Conservation (phyloP, 2,113 vertebrate species). For the Neoarius graeffei region DNA sequence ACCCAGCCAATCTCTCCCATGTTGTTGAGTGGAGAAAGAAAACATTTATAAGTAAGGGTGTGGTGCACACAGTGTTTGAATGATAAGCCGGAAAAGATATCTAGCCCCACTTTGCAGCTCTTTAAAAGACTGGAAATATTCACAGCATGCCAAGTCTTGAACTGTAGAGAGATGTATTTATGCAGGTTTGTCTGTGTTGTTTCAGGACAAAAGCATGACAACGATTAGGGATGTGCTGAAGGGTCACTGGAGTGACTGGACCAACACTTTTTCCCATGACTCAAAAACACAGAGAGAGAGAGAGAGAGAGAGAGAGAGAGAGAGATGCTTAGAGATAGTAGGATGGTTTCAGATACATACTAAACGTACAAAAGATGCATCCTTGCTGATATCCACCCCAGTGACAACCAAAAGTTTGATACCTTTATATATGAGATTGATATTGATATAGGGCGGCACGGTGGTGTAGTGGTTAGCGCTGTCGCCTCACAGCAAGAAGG, state of each 20-base stretch:
- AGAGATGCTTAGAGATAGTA: constrained; percentile 33
- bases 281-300: constrained; percentile 52
- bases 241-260: constrained; percentile 60
- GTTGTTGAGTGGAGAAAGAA: constrained; percentile 22
- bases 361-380: neutral
- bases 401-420: neutral
- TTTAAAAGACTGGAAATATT: constrained; percentile 61
- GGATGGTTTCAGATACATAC: neutral
- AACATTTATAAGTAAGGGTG: constrained; percentile 44
- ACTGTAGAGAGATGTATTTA: constrained; percentile 56
- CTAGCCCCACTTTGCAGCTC: constrained; percentile 47
- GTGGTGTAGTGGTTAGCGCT: no score
- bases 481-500: no score
- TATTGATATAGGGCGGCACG: no score
- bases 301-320: constrained; percentile 43
- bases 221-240: constrained; percentile 60
- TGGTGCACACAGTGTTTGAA: constrained; percentile 42
- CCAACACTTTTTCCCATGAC: constrained; percentile 57
- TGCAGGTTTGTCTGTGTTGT: constrained; percentile 64
- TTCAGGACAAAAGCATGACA: constrained; percentile 60
- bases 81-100: constrained; percentile 45
- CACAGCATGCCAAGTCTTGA: constrained; percentile 51
- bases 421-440: no score
- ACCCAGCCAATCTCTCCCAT: constrained; percentile 24
- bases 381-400: neutral